Evolutionary conservation across 2,888 invertebrate genomes (phyloP), one percentile per base, ranked within the genome.

Genomic region (Boloria euphrosyne): DNA sequence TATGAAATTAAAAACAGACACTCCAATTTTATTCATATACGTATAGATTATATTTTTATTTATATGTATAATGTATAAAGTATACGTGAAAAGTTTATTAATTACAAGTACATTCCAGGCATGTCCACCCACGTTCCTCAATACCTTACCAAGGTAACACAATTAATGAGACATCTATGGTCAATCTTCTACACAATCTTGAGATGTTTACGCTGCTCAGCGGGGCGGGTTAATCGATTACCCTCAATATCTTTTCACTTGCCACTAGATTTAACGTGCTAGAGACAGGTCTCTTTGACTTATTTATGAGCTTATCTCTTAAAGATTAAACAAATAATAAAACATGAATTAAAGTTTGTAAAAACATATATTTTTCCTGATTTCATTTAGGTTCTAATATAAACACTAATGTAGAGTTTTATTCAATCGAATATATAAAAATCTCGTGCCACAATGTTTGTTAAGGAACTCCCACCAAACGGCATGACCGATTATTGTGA

Each of bases 211-310:
- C 58, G 46, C 57, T 61, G 61, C 50, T 52, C 73, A 73, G 14
- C 65, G 71, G 59, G 67, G 66, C 69, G 70, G 53, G 50, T 67
- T 52, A 71, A 70, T 70, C 69, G 71, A 72, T 73, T 69, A 69
- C 58, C 68, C 65, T 52, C 65, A 66, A 67, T 68, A 62, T 54
- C 68, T 63, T 65, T 64, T 55, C 58, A 58, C 55, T 58, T 65
- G 47, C 58, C 65, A 62, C 68, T 63, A 54, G 63, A 72, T 72
- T 68, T 18, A 68, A 67, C 65, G 46, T 27, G 47, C 52, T 54
- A 50, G 43, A 13, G 59, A 59, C 55, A 49, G 14, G 18, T 54
- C 18, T 31, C 44, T 62, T 62, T 59, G 17, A 43, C 5, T 68
- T 62, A 65, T 62, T 62, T 68, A 62, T 62, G 46, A 54, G 7